phyloP scores from a whole-genome alignment of 2,888 invertebrate genomes.

The Abscondita cerata region DNA sequence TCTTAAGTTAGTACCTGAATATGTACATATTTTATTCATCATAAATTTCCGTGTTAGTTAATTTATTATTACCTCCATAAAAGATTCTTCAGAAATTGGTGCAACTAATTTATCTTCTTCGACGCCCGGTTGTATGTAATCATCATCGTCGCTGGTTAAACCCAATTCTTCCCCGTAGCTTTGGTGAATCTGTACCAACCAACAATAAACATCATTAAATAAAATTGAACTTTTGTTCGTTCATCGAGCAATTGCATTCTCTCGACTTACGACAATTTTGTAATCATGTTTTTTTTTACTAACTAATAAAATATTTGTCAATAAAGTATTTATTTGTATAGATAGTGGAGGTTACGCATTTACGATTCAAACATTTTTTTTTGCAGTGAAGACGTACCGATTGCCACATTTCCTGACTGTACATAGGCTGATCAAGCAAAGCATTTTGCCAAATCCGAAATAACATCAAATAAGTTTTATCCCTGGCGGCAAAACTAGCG shows the following conservation, averaged over 20 bases:
- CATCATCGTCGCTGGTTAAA: constrained; percentile 91
- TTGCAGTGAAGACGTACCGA: constrained; percentile 65
- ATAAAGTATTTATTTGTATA: no score
- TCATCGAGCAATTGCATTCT: no score
- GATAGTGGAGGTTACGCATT: neutral
- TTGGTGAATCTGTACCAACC: constrained; percentile 73
- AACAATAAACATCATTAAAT: constrained; percentile 18
- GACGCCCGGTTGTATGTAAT: constrained; percentile 71
- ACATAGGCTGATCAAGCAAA: constrained; percentile 87
- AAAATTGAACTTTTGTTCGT: no score
- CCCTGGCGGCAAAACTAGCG: constrained; percentile 92
- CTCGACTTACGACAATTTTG: no score
- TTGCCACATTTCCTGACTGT: constrained; percentile 85
- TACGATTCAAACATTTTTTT: no score
- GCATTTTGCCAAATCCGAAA: constrained; percentile 97
- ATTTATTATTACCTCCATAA: constrained; percentile 45
- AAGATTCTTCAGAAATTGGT: constrained; percentile 61
- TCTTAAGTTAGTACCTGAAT: no score
- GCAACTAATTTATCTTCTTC: constrained; percentile 63
- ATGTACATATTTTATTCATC: neutral
- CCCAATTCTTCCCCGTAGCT: constrained; percentile 95
- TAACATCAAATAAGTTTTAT: constrained; percentile 94
- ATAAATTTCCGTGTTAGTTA: neutral
- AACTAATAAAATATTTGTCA: no score
- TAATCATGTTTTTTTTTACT: no score